These are phyloP conservation scores for Drosophila ezoana DNA, from an alignment of 2,888 invertebrate species.

Conservation along the genomic window DNA sequence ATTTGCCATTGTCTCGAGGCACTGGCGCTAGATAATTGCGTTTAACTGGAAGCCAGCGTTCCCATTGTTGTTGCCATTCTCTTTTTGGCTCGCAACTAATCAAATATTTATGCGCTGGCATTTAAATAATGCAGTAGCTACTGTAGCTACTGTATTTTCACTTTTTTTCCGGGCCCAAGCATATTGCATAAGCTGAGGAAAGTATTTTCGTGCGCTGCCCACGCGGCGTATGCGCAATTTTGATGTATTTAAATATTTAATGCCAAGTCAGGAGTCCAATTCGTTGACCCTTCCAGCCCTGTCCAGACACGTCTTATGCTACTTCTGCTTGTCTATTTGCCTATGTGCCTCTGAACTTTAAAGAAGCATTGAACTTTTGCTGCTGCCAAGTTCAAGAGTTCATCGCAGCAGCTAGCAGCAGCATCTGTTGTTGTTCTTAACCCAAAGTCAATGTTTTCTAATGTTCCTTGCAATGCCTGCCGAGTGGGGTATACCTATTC, in stretches of 20 bases:
- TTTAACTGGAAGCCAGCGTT: conserved; percentile 31
- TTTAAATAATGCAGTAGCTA: conserved; percentile 46
- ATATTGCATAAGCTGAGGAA: conserved; percentile 36
- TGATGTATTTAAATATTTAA: conserved; percentile 59
- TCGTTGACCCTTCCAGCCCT: conserved; percentile 49
- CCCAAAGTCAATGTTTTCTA: conserved; percentile 42
- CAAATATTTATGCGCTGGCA: conserved; percentile 65
- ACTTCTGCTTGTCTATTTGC: conserved; percentile 21
- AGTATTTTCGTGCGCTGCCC: conserved; percentile 30
- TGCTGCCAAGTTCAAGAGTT: conserved; percentile 73
- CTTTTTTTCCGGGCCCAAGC: conserved; percentile 34
- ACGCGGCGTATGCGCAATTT: conserved; percentile 69
- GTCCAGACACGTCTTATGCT: conserved; percentile 36
- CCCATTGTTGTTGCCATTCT: conserved; percentile 45
- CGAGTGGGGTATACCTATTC: too few relatives aligned
- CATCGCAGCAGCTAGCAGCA: conserved; percentile 51
- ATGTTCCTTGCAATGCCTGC: too few relatives aligned
- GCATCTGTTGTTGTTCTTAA: conserved; percentile 55
- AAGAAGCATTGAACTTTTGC: conserved; percentile 69
- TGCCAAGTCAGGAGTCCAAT: conserved; percentile 21
- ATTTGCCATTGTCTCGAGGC: conserved; percentile 55
- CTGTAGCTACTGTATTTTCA: conserved; percentile 46
- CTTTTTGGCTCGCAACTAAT: conserved; percentile 53
- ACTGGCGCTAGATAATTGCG: conserved; percentile 56
- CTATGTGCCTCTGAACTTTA: conserved; percentile 25